phyloP scores from a whole-genome alignment of 2,888 invertebrate genomes.

The Zeuzera pyrina region DNA sequence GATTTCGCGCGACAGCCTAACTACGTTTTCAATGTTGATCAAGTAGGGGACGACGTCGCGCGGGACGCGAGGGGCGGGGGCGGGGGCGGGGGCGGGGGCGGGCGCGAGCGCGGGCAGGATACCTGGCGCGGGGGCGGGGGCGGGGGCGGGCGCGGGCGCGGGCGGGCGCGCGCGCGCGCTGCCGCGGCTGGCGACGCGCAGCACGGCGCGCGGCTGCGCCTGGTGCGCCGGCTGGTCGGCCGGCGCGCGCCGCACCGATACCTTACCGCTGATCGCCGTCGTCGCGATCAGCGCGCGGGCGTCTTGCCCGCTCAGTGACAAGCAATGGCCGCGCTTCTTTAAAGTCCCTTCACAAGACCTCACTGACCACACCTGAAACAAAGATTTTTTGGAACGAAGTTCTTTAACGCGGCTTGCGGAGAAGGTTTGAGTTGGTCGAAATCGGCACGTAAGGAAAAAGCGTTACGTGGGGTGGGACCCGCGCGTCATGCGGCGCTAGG shows the following conservation, averaged over 20 bases:
- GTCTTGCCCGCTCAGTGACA: constrained; percentile 41
- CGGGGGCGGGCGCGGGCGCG: constrained; percentile 12
- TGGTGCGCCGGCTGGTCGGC: constrained; percentile 31
- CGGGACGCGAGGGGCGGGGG: no score
- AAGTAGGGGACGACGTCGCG: no score
- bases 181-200: constrained; percentile 55
- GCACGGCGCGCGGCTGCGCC: constrained; percentile 48
- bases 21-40: no score
- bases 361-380: constrained; percentile 54
- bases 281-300: constrained; percentile 44
- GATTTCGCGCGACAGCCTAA: no score
- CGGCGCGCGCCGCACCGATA: constrained; percentile 46
- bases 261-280: constrained; percentile 38
- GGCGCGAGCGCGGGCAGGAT: not conserved
- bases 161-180: constrained; percentile 13
- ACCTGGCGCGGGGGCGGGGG: constrained; percentile 10
- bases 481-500: no score
- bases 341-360: constrained; percentile 59
- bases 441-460: no score
- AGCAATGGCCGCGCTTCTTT: constrained; percentile 51
- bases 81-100: not conserved
- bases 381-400: no score
- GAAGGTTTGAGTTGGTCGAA: no score
- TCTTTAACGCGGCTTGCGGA: no score
- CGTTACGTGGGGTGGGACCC: no score